Base-by-base conservation (phyloP, 1,140 invertebrate species). In the Heliothis virescens region DNA sequence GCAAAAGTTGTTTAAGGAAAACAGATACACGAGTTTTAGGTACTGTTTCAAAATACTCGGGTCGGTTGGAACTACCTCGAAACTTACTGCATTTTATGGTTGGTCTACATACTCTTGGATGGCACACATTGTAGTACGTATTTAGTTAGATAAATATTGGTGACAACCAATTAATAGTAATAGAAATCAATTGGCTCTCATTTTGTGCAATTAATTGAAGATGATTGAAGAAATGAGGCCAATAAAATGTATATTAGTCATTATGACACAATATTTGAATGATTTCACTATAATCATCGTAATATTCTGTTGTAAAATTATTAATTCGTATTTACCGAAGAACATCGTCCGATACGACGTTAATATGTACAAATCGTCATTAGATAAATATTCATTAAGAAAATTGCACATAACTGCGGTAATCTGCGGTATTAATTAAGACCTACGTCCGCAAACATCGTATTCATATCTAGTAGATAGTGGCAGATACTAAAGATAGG, bases 1-100 rank as follows among this genome's bases (percentile, higher is more conserved):
- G 67, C 67, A 71, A 71, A 67, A 71, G 67, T 71, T 52, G 67
- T 71, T 71, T 71, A 71, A 71, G 67, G 18, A 71, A 71, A 71
- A 53, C 67, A 71, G 67, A 53, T 69, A 69, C 48, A 29, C 3
- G 21, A 71, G 63, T 71, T 71, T 71, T 71, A 71, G 67, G 67
- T 53, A 26, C 47, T 29, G 21, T 71, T 41, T 71, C 21, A 52
- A 52, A 71, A 53, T 52, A 26, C 47, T 52, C 15, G 48, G 48
- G 47, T 71, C 10, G 63, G 41, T 50, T 13, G 63, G 13, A 48
- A 67, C 29, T 48, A 48, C 11, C 34, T 50, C 5, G 62, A 13
- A 48, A 67, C 29, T 48, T 65, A 18, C 34, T 47, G 34, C 41
- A 47, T 67, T n/a, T 48, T 48, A 4, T 21, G 11, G 41, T 48